Evolutionary conservation across 2,113 vertebrate species (phyloP), one percentile per base, ranked within the genome.

Genomic region (Bucco capensis): DNA sequence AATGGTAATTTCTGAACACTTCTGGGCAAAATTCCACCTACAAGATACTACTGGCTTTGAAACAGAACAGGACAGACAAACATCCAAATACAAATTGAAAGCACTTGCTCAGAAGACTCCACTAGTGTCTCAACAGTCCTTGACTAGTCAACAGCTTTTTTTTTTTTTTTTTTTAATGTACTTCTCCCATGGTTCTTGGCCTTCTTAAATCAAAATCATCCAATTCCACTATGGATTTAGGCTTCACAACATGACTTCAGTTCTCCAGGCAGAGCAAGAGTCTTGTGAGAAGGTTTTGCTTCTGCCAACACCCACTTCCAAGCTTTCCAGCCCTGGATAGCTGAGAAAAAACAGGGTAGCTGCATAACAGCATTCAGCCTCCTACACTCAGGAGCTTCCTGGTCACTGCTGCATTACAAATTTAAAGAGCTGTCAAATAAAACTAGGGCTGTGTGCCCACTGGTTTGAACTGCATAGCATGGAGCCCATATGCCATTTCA

Each of bases 271-370:
- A 77, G 84, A 90, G 67, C n/a, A 91, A 76, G 66, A 94, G 88
- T 93, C 94, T 95, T 94, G 87, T 94, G 93, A 96, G 91, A 89
- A 94, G 88, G 74, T 75, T 86, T 94, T 0, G 0, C 73, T 94
- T 83, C 79, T 95, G 95, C 94, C 96, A 95, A 91, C 67, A 85
- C 92, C 54, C 58, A 62, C 67, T 92, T 94, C 88, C 90, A 95
- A 94, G 79, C 66, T 61, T 78, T 94, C 58, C 81, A 83, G 80
- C 61, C 47, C 40, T 12, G 16, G 65, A 89, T 17, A 92, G 79
- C 12, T 30, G 56, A 91, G 92, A 78, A 94, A 66, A 61, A 91
- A n/a, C 70, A 92, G 83, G 81, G 92, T 18, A 76, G 74, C 84
- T 82, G 84, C 13, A 4, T 75, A 82, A 90, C 46, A 66, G 88